Evolutionary conservation across 2,113 vertebrate genomes (phyloP).

Genomic region (Nannobrachium achirus): DNA sequence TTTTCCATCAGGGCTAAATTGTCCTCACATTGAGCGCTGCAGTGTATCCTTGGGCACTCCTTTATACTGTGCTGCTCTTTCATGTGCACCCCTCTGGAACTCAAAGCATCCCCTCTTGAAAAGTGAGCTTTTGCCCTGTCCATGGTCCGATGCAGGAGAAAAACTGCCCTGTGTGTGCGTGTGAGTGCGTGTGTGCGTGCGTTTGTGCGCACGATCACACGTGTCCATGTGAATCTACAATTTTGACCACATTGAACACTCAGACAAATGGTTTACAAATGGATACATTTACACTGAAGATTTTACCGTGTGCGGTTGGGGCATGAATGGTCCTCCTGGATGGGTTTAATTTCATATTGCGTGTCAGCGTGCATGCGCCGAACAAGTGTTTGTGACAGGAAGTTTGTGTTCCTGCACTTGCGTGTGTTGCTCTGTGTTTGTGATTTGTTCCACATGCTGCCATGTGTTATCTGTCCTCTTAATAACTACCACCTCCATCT

Average conservation of each 20-base stretch:
- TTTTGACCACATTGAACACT: neutral
- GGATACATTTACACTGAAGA: no score
- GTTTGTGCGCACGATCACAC: constrained; percentile 32
- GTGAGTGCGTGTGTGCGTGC: constrained; percentile 5
- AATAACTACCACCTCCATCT: constrained; percentile 70
- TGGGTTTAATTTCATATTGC: constrained; percentile 24
- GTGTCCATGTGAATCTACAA: constrained; percentile 30
- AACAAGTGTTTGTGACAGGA: constrained; percentile 58
- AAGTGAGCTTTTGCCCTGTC: constrained; percentile 78
- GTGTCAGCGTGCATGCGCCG: constrained; percentile 12
- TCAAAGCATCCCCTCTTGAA: constrained; percentile 82
- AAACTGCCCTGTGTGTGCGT: constrained; percentile 16
- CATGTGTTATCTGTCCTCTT: constrained; percentile 71
- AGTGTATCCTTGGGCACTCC: constrained; percentile 82
- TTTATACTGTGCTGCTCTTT: constrained; percentile 80
- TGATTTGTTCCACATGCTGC: constrained; percentile 75
- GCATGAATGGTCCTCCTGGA: no score
- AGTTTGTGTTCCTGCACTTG: constrained; percentile 59
- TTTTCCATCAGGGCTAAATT: constrained; percentile 85
- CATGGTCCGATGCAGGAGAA: constrained; percentile 71
- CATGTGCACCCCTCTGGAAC: constrained; percentile 83
- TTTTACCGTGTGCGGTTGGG: no score
- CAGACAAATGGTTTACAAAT: no score
- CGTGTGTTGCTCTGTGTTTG: constrained; percentile 55
- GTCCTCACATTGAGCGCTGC: constrained; percentile 82